phyloP scores from a whole-genome alignment of 1,140 invertebrate species.

The Dinoponera quadriceps region DNA sequence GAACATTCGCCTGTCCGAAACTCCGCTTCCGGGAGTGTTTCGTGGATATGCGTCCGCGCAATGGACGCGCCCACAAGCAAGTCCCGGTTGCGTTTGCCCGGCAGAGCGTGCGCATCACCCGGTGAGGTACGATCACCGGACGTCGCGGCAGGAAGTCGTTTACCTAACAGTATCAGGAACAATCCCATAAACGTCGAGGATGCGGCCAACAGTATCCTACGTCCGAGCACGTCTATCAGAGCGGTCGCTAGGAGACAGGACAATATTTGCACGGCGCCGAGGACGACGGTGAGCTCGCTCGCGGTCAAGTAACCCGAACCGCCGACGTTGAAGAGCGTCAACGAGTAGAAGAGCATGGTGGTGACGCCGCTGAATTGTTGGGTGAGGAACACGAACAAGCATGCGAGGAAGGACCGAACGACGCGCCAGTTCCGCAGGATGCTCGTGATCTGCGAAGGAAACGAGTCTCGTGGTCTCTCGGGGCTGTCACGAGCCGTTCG shows the following conservation, averaged over 20 bases:
- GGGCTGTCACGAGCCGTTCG: neutral
- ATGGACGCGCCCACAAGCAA: too few species aligned
- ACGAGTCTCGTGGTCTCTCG: neutral
- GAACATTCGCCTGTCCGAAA: neutral
- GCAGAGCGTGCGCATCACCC: neutral
- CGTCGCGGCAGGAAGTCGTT: neutral
- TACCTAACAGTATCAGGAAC: conserved; percentile 88
- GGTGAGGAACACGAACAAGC: conserved; percentile 91
- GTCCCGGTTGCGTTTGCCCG: too few species aligned
- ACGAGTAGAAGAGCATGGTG: conserved; percentile 62
- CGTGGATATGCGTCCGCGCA: too few species aligned
- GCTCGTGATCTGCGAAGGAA: conserved; percentile 19
- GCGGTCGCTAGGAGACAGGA: conserved; percentile 89
- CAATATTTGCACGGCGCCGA: conserved; percentile 91
- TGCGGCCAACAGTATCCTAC: conserved; percentile 89
- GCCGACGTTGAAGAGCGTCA: conserved; percentile 89
- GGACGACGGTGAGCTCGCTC: conserved; percentile 89
- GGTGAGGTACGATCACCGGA: neutral
- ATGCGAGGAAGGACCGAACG: conserved; percentile 88
- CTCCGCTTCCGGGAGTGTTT: neutral
- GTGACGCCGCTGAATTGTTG: conserved; percentile 86
- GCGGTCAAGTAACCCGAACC: conserved; percentile 86
- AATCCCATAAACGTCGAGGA: conserved; percentile 89
- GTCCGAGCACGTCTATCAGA: conserved; percentile 91
- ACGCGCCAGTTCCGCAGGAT: conserved; percentile 72